Evolutionary conservation across 2,113 vertebrate species (phyloP), one percentile per base, ranked within the genome.

Genomic region (Osmerus mordax): DNA sequence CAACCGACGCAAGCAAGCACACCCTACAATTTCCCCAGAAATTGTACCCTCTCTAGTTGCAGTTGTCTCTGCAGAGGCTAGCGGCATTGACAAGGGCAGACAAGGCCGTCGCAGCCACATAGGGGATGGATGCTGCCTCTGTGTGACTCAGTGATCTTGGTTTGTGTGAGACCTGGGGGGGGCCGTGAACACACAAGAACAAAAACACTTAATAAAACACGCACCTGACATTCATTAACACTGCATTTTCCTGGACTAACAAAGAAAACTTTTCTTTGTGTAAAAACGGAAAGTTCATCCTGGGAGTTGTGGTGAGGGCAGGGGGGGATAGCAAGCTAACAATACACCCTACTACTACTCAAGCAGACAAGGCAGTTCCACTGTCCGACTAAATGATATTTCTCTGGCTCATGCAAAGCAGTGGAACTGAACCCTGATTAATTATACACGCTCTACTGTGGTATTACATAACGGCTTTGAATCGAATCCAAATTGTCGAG

Each of bases 41-140:
- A n/a, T n/a, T n/a, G n/a, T n/a, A n/a, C n/a, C n/a, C n/a, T n/a
- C n/a, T n/a, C n/a, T n/a, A n/a, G n/a, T n/a, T 61, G 63, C 94
- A 92, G 62, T 88, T 96, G 75, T 89, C 91, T 69, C 81, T 84
- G 79, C 90, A 94, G 68, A 98, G 90, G 52, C 96, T 95, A n/a
- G 94, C 96, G 54, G 94, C 91, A 54, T 93, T 92, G 58, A 90
- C 92, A 54, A 98, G 77, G 0, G 95, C 96, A 80, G 95, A 95
- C 92, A 95, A 93, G 0, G 93, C 90, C 0, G 96, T 98, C 74
- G 90, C 90, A 70, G 93, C 93, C 1, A 95, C 96, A 0, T 95
- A 98, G 0, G 96, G 96, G 81, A 98, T 86, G 36, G 95, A 95
- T 11, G 96, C 96, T 28, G 96, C 96, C 81, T 97, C 92, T 3